Evolutionary conservation across 2,113 vertebrate species (phyloP), one percentile per base, ranked within the genome.

Genomic region (Phocoena sinus): DNA sequence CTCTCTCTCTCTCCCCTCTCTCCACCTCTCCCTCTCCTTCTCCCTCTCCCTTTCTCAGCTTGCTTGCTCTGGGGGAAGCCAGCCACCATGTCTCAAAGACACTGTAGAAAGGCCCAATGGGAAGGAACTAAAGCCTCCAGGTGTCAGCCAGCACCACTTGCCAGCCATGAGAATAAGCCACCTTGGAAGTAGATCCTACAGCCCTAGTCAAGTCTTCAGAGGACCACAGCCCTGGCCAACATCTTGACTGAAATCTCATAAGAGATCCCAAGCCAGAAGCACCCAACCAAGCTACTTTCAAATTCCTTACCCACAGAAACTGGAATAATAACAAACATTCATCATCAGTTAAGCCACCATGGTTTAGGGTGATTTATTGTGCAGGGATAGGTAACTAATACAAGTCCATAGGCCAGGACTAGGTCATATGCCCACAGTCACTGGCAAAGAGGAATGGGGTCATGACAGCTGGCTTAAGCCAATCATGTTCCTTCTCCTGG

Each of bases 391-490:
- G 8, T 13, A 5, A 56, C 56, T 15, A 14, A 25, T 36, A 5
- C 25, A 31, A 28, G 87, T 33, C 23, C 18, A 10, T 0, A 8
- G 63, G 56, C 31, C 28, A 38, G 26, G 33, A 68, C 26, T 53
- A 4, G 25, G 36, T 26, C 44, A 20, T 8, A 10, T 2, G 70
- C 17, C 28, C 23, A 17, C 1, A n/a, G 67, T 11, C 86, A 28
- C 68, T 12, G 15, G 15, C 44, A 12, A 23, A 44, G 60, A 90
- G 36, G 20, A 10, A 14, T 0, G 2, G 5, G 58, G 2, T 47
- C 13, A 2, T 8, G 7, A 2, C 0, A 1, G 11, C 17, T 36
- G 47, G 62, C 63, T 41, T 10, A 23, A 18, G 4, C 18, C 65
- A 12, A 0, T 2, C 9, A 0, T 10, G 23, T 5, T 33, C 23